Percentiles rank a stretch among this genome's conserved stretches.
phyloP scores from a whole-genome alignment of 2,888 invertebrate genomes.

The Melolontha melolontha region DNA sequence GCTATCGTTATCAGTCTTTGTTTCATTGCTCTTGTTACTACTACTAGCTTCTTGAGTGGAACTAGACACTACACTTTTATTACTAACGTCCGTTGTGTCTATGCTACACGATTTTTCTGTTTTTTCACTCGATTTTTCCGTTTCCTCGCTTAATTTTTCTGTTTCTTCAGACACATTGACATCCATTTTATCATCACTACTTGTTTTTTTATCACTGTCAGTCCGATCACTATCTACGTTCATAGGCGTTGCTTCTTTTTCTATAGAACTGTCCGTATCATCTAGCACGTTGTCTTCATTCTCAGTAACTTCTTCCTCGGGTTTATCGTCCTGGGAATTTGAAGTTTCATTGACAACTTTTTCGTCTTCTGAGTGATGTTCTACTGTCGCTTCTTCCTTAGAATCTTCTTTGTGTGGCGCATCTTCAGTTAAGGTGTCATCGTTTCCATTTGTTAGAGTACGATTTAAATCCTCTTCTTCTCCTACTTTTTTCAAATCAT shows the following conservation, averaged over 20 bases:
- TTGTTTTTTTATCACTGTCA: neutral
- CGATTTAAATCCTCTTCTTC: slow-evolving; percentile 45
- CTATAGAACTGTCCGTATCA: neutral
- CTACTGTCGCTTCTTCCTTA: slow-evolving; percentile 38
- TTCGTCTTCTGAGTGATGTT: slow-evolving; percentile 41
- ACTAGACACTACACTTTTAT: too few species aligned
- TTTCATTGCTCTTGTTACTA: slow-evolving; percentile 13
- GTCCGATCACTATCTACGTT: neutral
- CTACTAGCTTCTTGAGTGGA: neutral
- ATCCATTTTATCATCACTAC: slow-evolving; percentile 15
- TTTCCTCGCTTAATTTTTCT: neutral
- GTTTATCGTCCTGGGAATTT: neutral
- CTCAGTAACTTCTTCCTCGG: slow-evolving; percentile 19
- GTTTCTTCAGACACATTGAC: slow-evolving; percentile 1
- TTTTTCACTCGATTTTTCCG: neutral
- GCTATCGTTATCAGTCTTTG: slow-evolving; percentile 33
- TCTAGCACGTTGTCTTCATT: slow-evolving; percentile 25
- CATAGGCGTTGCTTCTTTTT: slow-evolving; percentile 1
- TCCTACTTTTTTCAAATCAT: neutral
- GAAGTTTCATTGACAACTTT: slow-evolving; percentile 11
- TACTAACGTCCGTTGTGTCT: neutral
- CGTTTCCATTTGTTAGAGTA: slow-evolving; percentile 40
- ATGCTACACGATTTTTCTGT: neutral
- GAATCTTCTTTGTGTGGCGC: neutral
- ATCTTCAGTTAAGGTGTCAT: slow-evolving; percentile 16